Percentiles rank a stretch among this genome's conserved stretches.
Conservation (phyloP, 2,797 vertebrate species). For the Anas georgica region DNA sequence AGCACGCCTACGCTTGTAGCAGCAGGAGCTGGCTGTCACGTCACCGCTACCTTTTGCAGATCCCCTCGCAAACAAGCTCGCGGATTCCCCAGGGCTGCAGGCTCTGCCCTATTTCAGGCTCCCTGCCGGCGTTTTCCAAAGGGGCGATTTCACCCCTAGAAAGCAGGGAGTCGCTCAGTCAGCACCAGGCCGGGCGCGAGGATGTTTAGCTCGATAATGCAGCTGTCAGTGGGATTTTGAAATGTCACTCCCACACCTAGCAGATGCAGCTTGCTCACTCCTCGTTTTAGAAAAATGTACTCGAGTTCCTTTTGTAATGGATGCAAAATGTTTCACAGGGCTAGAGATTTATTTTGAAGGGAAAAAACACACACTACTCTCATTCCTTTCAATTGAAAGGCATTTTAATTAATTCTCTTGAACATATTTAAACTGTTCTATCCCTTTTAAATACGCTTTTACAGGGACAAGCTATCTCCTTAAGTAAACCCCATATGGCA, state of each 20-base stretch:
- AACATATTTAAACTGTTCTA: constrained; percentile 28
- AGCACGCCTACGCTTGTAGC: background rate
- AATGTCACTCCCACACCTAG: constrained; percentile 67
- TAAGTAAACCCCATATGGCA: background rate
- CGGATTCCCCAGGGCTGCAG: background rate
- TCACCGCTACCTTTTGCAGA: background rate
- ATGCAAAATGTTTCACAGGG: constrained; percentile 45
- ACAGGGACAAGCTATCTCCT: background rate
- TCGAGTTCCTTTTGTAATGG: constrained; percentile 42
- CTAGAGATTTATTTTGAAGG: background rate
- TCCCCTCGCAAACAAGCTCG: background rate
- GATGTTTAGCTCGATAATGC: constrained; percentile 32
- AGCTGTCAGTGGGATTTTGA: constrained; percentile 59
- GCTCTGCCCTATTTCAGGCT: background rate
- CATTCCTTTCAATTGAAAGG: background rate
- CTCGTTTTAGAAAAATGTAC: constrained; percentile 42
- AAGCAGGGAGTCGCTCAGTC: background rate
- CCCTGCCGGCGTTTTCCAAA: background rate
- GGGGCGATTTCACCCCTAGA: background rate
- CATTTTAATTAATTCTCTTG: background rate
- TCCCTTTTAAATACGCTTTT: background rate
- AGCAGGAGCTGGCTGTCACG: background rate
- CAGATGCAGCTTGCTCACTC: constrained; percentile 60
- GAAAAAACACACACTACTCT: background rate
- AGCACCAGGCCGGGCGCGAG: background rate